phyloP scores from a whole-genome alignment of 1,140 invertebrate species.

The Pseudomyrmex pallidus region DNA sequence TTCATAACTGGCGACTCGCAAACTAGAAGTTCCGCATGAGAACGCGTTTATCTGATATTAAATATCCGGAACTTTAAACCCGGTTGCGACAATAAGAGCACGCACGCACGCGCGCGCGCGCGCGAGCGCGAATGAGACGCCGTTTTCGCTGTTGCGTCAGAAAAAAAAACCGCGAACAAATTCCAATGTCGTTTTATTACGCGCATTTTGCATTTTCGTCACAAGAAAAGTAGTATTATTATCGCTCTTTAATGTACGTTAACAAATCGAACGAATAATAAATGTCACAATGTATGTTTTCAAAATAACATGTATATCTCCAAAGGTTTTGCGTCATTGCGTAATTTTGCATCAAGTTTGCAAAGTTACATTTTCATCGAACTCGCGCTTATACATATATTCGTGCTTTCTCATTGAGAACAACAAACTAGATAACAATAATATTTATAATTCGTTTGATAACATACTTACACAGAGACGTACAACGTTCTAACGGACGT shows the following conservation, averaged over 20 bases:
- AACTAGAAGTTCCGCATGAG: constrained; percentile 23
- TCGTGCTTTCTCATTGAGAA: too few species aligned
- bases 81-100: constrained; percentile 5
- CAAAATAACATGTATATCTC: background rate
- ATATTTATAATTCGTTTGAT: too few species aligned
- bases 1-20: background rate
- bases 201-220: background rate
- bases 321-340: background rate
- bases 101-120: background rate
- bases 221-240: background rate
- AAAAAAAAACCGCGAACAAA: background rate
- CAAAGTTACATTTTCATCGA: too few species aligned
- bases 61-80: constrained; percentile 50
- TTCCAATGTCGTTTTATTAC: background rate
- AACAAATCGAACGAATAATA: background rate
- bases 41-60: constrained; percentile 44
- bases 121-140: background rate
- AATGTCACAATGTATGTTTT: background rate
- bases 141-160: background rate
- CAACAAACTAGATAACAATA: too few species aligned
- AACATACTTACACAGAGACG: too few species aligned
- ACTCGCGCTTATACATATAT: too few species aligned
- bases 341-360: too few species aligned
- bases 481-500: too few species aligned
- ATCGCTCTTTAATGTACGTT: background rate